Evolutionary conservation across 2,888 invertebrate species (phyloP).

Genomic region (Labia minor): DNA sequence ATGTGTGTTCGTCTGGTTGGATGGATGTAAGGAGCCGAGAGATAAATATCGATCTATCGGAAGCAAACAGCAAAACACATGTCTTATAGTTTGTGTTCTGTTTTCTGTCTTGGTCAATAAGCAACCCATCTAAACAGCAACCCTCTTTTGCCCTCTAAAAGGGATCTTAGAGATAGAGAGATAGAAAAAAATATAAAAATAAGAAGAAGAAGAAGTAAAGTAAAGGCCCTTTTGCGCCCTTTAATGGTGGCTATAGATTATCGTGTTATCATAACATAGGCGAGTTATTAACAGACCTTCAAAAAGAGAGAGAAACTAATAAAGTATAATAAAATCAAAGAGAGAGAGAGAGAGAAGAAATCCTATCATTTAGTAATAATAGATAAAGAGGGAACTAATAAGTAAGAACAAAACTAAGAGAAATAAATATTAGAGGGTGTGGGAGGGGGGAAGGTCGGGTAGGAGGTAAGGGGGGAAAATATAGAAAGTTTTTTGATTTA

Average conservation of each 20-base stretch:
- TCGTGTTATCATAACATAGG: conserved; percentile 13
- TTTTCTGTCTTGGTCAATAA: conserved; percentile 13
- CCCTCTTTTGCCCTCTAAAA: neutral
- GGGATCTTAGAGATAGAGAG: neutral
- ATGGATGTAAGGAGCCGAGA: too few species aligned
- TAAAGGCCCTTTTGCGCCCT: conserved; percentile 4
- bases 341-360: neutral
- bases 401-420: neutral
- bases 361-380: neutral
- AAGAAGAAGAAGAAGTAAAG: too few species aligned
- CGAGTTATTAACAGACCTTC: conserved; percentile 1
- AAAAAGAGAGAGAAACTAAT: neutral
- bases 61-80: conserved; percentile 8
- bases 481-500: too few species aligned
- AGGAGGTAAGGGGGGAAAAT: too few species aligned
- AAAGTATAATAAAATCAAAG: conserved; percentile 13
- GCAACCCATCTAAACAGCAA: neutral
- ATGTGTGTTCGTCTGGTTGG: too few species aligned
- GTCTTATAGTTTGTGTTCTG: neutral
- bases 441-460: too few species aligned
- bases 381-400: neutral
- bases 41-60: neutral
- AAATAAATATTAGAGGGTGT: too few species aligned
- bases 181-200: too few species aligned
- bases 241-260: neutral